Evolutionary conservation across 35 echinoderm and acorn worm species (phyloP).

Genomic region (Apostichopus californicus): DNA sequence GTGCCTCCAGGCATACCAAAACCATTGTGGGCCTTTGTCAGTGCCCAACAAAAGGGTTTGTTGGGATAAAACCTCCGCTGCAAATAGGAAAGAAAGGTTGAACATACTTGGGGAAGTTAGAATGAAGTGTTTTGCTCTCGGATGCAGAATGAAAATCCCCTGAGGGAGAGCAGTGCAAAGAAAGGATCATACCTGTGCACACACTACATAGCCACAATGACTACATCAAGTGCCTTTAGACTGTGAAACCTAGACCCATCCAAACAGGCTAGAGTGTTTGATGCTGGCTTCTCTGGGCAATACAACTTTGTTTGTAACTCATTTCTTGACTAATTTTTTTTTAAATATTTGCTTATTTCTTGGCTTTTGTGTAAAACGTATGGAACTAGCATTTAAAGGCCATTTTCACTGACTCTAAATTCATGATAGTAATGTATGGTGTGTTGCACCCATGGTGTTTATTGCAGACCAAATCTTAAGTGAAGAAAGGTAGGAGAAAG

Average conservation of each 20-base stretch:
- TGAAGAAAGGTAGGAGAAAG: no score
- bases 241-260: conserved; percentile 22
- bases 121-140: conserved; percentile 30
- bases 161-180: not conserved
- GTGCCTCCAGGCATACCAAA: conserved; percentile 11
- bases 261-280: not conserved
- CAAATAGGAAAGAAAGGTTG: conserved; percentile 13
- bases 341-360: not conserved
- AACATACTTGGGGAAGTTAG: conserved; percentile 19
- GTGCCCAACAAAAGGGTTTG: conserved; percentile 23
- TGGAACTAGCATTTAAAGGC: not conserved
- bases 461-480: no score
- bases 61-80: conserved; percentile 36
- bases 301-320: not conserved
- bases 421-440: not conserved
- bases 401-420: not conserved
- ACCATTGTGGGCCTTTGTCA: conserved; percentile 26
- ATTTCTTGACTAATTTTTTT: not conserved
- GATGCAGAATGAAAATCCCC: not conserved
- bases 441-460: no score
- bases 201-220: conserved; percentile 15
- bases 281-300: not conserved
- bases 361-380: not conserved
- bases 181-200: not conserved
- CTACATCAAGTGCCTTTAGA: conserved; percentile 12